phyloP scores from a whole-genome alignment of 2,797 vertebrate species.

The Hirundo rustica region DNA sequence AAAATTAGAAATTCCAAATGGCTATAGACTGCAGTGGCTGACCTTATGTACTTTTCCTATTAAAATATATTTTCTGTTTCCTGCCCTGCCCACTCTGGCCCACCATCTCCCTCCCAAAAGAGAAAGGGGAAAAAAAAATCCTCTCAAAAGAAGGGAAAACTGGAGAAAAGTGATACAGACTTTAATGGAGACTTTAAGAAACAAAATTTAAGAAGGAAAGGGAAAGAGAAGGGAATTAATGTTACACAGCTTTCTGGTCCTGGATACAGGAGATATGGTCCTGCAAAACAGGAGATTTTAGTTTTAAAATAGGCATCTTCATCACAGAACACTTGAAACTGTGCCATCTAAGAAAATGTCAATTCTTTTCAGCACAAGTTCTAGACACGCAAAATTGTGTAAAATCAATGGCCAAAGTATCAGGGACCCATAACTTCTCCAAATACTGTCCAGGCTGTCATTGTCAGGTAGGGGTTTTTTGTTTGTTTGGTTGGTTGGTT shows the following conservation, averaged over 20 bases:
- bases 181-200: not conserved
- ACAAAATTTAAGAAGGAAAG: too few relatives aligned
- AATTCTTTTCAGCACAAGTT: not conserved
- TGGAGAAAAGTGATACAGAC: not conserved
- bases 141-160: not conserved
- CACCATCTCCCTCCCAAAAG: accelerated
- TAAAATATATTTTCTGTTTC: not conserved
- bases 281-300: not conserved
- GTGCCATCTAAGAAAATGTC: not conserved
- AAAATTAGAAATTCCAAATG: not conserved
- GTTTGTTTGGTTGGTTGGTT: too few relatives aligned
- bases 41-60: not conserved
- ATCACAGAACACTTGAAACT: not conserved
- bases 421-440: not conserved
- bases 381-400: not conserved
- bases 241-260: not conserved
- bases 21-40: not conserved
- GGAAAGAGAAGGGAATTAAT: too few relatives aligned
- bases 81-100: not conserved
- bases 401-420: not conserved
- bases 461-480: not conserved
- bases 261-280: not conserved
- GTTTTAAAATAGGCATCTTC: not conserved
- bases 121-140: not conserved
- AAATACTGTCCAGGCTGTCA: not conserved